Percentiles rank a stretch among this genome's conserved stretches.
These are phyloP conservation scores for Oxystoma pomonae DNA, from an alignment of 2,888 invertebrate genomes.

Conservation along the genomic window DNA sequence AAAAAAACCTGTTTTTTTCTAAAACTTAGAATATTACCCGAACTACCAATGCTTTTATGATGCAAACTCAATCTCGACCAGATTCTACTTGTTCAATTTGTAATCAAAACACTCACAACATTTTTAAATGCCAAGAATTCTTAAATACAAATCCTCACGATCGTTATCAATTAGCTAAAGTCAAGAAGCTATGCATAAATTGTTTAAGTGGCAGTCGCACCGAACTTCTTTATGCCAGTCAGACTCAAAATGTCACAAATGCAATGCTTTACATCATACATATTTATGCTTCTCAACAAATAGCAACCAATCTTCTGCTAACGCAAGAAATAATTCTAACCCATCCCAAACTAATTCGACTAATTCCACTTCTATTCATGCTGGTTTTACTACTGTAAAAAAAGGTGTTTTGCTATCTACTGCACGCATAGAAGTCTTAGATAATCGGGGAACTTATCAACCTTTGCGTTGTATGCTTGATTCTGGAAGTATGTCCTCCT, in stretches of 20 bases:
- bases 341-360: background rate
- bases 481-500: background rate
- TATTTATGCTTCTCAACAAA: background rate
- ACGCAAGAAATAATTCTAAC: background rate
- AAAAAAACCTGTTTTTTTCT: background rate
- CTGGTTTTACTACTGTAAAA: background rate
- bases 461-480: background rate
- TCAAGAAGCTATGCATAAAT: background rate
- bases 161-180: background rate
- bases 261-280: background rate
- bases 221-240: no score
- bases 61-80: background rate
- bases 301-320: background rate
- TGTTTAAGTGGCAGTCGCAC: background rate
- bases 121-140: background rate
- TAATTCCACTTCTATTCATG: background rate
- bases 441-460: background rate
- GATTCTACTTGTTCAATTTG: background rate
- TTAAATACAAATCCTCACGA: background rate
- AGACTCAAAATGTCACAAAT: background rate
- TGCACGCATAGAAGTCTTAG: no score
- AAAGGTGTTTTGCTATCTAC: background rate
- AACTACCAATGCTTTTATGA: background rate
- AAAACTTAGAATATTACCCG: background rate
- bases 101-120: background rate